phyloP scores from a whole-genome alignment of 2,797 vertebrate genomes.

The Decapterus maruadsi region DNA sequence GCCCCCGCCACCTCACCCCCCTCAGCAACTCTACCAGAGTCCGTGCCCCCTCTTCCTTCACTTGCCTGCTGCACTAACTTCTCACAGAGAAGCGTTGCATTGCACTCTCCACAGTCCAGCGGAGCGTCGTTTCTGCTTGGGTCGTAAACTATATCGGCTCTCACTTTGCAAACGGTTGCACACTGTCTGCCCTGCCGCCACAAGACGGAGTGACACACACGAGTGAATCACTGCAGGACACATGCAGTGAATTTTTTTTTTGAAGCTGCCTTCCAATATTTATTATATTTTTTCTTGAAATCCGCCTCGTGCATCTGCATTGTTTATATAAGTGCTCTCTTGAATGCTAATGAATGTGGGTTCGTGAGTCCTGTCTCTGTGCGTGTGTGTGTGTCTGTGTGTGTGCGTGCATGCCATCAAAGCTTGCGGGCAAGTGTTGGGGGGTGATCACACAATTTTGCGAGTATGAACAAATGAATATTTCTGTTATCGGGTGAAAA shows the following conservation, averaged over 20 bases:
- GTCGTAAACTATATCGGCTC: slow-evolving; percentile 18
- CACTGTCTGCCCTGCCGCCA: slow-evolving; percentile 38
- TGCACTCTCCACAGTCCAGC: slow-evolving; percentile 1
- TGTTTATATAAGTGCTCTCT: slow-evolving; percentile 23
- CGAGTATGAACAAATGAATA: background rate
- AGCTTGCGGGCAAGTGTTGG: slow-evolving; percentile 11
- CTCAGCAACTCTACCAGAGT: slow-evolving; percentile 41
- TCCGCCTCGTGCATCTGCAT: slow-evolving; percentile 29
- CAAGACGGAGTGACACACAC: slow-evolving; percentile 41
- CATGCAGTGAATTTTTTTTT: slow-evolving; percentile 34
- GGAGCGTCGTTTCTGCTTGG: slow-evolving; percentile 19
- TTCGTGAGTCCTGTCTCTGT: slow-evolving; percentile 21
- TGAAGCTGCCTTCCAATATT: slow-evolving; percentile 22
- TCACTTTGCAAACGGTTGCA: slow-evolving; percentile 43
- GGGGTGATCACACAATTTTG: background rate
- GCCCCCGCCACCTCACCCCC: background rate
- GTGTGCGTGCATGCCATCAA: slow-evolving; percentile 34
- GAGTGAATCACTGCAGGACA: slow-evolving; percentile 31
- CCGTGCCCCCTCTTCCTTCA: slow-evolving; percentile 48
- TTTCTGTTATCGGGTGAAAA: slow-evolving; percentile 20
- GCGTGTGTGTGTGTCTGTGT: slow-evolving; percentile 28
- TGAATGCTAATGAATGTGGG: slow-evolving; percentile 12
- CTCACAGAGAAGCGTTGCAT: slow-evolving; percentile 53
- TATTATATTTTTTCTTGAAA: slow-evolving; percentile 23
- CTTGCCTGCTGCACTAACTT: slow-evolving; percentile 75